These are phyloP conservation scores for Bradypus variegatus DNA, from an alignment of 2,797 vertebrate genomes.

Conservation along the genomic window DNA sequence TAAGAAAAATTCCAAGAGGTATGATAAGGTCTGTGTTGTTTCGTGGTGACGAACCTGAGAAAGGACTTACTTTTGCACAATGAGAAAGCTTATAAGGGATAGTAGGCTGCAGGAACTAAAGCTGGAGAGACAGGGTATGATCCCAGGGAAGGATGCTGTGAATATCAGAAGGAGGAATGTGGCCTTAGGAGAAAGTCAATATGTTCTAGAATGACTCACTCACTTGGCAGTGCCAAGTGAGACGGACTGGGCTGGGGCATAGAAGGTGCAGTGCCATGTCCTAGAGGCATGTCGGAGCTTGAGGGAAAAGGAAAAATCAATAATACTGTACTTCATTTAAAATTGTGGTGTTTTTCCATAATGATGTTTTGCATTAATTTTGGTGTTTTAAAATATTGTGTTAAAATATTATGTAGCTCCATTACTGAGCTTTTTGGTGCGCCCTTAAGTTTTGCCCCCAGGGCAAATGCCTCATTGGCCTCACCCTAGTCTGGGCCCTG, in stretches of 20 bases:
- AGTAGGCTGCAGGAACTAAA: not conserved
- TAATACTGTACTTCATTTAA: not conserved
- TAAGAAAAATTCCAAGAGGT: not conserved
- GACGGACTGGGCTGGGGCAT: accelerated
- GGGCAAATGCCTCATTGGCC: not conserved
- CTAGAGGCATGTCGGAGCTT: not conserved
- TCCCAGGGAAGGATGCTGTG: not conserved
- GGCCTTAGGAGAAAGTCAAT: not conserved
- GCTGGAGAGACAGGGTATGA: no score
- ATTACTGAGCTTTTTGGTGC: not conserved
- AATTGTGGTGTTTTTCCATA: not conserved
- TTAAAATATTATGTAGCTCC: not conserved
- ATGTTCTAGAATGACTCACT: not conserved
- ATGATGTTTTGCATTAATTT: not conserved
- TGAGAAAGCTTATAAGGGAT: not conserved
- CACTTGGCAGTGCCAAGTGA: not conserved
- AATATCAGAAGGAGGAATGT: not conserved
- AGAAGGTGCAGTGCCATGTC: no score
- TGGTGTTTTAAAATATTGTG: not conserved
- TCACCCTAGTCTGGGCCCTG: no score
- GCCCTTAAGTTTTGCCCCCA: not conserved
- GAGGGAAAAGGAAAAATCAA: not conserved
- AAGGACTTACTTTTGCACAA: not conserved
- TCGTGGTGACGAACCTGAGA: not conserved
- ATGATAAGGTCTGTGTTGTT: not conserved